phyloP scores from a whole-genome alignment of 2,888 invertebrate genomes.

The Scaptodrosophila latifasciaeformis region DNA sequence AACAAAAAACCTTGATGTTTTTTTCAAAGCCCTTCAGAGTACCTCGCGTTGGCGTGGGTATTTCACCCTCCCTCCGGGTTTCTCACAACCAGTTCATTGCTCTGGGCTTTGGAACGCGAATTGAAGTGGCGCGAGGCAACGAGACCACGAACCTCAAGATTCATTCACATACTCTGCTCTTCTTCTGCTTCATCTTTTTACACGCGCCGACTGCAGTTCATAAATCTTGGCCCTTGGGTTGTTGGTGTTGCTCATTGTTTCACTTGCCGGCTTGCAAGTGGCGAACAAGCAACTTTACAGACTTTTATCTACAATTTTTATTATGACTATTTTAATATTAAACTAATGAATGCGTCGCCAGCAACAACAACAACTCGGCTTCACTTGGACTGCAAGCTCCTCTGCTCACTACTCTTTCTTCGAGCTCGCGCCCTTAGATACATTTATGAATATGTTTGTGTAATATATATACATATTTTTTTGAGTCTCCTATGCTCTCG shows the following conservation, averaged over 20 bases:
- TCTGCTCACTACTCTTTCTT: not conserved
- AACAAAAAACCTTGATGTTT: not conserved
- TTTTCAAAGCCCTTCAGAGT: not conserved
- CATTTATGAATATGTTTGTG: slow-evolving; percentile 51
- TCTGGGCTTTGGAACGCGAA: slow-evolving; percentile 36
- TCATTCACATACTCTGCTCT: slow-evolving; percentile 24
- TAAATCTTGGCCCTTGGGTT: slow-evolving; percentile 54
- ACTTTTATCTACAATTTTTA: slow-evolving; percentile 60
- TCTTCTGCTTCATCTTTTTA: not conserved
- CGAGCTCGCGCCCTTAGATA: slow-evolving; percentile 27
- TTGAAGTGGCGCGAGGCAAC: slow-evolving; percentile 16
- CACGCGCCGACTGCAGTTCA: slow-evolving; percentile 49
- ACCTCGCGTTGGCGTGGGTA: slow-evolving; percentile 8
- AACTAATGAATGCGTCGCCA: slow-evolving; percentile 63
- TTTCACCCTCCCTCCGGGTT: slow-evolving; percentile 22
- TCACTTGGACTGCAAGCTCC: slow-evolving; percentile 40
- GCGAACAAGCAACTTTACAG: slow-evolving; percentile 28
- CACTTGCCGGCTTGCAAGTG: slow-evolving; percentile 17
- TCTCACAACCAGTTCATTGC: slow-evolving; percentile 64
- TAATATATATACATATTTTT: too few species aligned
- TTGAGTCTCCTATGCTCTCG: slow-evolving; percentile 13
- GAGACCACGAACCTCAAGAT: slow-evolving; percentile 35
- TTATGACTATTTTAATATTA: slow-evolving; percentile 67
- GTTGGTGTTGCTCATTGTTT: slow-evolving; percentile 46
- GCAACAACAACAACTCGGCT: too few species aligned